Conservation (phyloP, 2,113 vertebrate genomes). For the Archocentrus centrarchus region DNA sequence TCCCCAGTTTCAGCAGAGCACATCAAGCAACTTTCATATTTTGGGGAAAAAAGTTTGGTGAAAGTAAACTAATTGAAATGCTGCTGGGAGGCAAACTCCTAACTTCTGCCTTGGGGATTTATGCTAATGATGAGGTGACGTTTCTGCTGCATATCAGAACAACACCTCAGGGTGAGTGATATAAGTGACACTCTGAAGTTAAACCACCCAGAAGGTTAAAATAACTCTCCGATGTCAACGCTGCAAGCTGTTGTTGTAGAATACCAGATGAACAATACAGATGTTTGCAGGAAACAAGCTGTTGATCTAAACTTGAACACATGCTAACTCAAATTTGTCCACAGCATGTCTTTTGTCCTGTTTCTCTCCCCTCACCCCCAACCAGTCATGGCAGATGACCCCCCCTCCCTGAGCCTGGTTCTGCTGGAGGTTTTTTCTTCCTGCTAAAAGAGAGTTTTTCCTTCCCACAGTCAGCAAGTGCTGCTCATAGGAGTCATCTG, state of each 20-base stretch:
- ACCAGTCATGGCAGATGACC: too few relatives aligned
- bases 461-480: too few relatives aligned
- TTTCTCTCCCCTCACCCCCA: too few relatives aligned
- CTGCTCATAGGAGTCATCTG: too few relatives aligned
- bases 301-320: not conserved
- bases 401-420: too few relatives aligned
- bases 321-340: too few relatives aligned
- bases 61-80: not conserved
- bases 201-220: not conserved
- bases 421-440: too few relatives aligned
- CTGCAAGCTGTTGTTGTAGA: not conserved
- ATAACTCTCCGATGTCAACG: not conserved
- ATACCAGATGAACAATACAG: not conserved
- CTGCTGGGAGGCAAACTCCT: not conserved
- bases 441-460: too few relatives aligned
- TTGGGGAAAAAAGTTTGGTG: not conserved
- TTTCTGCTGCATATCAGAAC: not conserved
- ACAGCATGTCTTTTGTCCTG: too few relatives aligned
- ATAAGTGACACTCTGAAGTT: not conserved
- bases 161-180: not conserved
- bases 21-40: not conserved
- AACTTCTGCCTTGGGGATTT: not conserved
- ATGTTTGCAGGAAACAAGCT: not conserved
- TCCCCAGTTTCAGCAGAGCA: not conserved
- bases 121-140: not conserved